Evolutionary conservation across 2,797 vertebrate genomes (phyloP), one percentile per base, ranked within the genome.

Genomic region (Rhadinocentrus ornatus): DNA sequence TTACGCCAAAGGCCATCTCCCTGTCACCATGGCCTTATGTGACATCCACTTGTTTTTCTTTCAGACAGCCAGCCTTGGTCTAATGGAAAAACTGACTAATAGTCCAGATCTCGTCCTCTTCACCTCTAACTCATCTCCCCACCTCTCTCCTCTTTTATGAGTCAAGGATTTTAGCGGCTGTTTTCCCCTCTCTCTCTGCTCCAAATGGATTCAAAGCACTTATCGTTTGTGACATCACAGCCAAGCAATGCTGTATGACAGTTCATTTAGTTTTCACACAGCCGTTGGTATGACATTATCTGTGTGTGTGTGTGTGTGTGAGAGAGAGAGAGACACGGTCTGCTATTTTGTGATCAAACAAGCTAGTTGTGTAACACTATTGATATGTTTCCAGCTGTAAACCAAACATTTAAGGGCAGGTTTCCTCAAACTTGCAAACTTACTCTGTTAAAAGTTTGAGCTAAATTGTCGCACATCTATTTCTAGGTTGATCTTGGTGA

Each of bases 1-100:
- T 58, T 55, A 70, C 81, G 73, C 73, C 61, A 77, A 80, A 80
- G 86, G 82, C 81, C 80, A 39, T 3, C 68, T 71, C 37, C 3
- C 82, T 73, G 90, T 90, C 86, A 75, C 87, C 86, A 37, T 88
- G 90, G 89, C 82, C 89, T 71, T 71, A 84, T 66, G 87, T 89
- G 88, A 90, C 90, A 89, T 88, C 87, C 88, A 83, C 85, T 91
- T 94, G 89, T 92, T 92, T 92, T 93, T 74, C 88, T 88, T 67
- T 74, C 86, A 84, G 81, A 82, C 84, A 63, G 75, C 41, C 72
- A 75, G 83, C 90, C 81, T 89, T 84, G 90, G 78, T 80, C 85
- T 92, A 85, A 95, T 95, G 95, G 95, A 95, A 95, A 95, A 92
- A 89, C 81, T 92, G 88, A 94, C 87, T 86, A 92, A 88, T 85